Percentiles rank a stretch among this genome's conserved stretches.
Evolutionary conservation across 1,140 invertebrate species (phyloP).

Genomic region (Spodoptera frugiperda): DNA sequence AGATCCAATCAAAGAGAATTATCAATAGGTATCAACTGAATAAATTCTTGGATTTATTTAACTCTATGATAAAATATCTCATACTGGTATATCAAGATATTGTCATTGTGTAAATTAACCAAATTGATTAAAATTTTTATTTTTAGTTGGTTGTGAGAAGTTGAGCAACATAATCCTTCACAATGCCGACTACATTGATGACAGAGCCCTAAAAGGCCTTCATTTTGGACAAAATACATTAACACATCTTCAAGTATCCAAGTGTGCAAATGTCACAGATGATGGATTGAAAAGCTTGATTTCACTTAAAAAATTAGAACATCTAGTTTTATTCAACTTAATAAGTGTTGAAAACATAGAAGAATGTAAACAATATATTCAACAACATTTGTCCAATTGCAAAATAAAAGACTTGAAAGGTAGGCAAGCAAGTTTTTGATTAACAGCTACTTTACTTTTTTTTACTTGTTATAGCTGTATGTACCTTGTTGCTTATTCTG

Average conservation of each 20-base stretch:
- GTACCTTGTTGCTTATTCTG: no score
- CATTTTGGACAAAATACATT: conserved; percentile 68
- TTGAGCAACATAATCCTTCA: conserved; percentile 77
- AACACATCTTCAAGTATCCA: conserved; percentile 74
- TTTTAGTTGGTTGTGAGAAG: conserved; percentile 75
- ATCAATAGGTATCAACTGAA: no score
- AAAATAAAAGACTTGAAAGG: conserved; percentile 74
- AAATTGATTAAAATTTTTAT: background rate
- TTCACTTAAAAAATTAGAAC: conserved; percentile 67
- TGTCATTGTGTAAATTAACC: no score
- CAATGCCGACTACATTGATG: conserved; percentile 78
- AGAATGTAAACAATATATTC: conserved; percentile 71
- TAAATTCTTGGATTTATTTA: no score
- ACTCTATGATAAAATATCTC: no score
- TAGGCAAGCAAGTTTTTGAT: conserved; percentile 44
- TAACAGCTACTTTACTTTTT: background rate
- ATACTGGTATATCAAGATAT: no score
- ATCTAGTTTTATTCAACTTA: conserved; percentile 71
- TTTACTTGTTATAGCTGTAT: no score
- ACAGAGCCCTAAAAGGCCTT: conserved; percentile 77
- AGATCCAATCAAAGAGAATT: no score
- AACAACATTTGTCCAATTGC: conserved; percentile 70
- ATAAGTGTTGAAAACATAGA: conserved; percentile 70
- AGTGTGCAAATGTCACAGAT: conserved; percentile 78
- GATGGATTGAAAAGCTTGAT: conserved; percentile 71